Evolutionary conservation across 1,140 invertebrate genomes (phyloP).

Genomic region (Drosophila rufa): DNA sequence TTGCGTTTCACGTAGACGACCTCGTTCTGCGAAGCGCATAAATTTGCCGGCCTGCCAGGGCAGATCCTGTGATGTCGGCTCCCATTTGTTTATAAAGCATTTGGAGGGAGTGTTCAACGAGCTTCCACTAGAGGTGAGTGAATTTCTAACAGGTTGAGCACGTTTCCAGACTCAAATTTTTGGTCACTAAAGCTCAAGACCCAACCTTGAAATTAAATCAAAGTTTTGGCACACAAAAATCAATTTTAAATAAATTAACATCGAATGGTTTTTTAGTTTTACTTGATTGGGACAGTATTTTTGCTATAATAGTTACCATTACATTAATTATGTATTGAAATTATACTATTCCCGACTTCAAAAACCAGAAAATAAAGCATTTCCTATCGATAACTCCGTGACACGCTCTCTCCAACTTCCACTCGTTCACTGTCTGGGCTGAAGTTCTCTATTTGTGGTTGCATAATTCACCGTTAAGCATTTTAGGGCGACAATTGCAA

Average conservation of each 20-base stretch:
- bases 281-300: too few species aligned
- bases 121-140: background rate
- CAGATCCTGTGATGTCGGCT: conserved; percentile 43
- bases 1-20: conserved; percentile 45
- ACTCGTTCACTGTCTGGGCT: conserved; percentile 4
- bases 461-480: conserved; percentile 80
- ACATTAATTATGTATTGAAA: too few species aligned
- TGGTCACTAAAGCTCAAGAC: too few species aligned
- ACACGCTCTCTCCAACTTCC: background rate
- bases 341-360: too few species aligned
- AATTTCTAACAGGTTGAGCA: background rate
- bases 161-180: background rate
- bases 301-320: too few species aligned
- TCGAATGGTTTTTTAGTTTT: too few species aligned
- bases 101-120: conserved; percentile 18
- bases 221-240: too few species aligned
- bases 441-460: conserved; percentile 64
- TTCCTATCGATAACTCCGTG: too few species aligned
- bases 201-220: too few species aligned
- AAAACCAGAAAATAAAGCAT: too few species aligned
- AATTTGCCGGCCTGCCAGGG: conserved; percentile 55
- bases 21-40: conserved; percentile 54
- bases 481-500: conserved; percentile 76
- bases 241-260: too few species aligned
- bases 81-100: conserved; percentile 72